Evolutionary conservation across 2,888 invertebrate species (phyloP).

Genomic region (Napeogenes sylphis): DNA sequence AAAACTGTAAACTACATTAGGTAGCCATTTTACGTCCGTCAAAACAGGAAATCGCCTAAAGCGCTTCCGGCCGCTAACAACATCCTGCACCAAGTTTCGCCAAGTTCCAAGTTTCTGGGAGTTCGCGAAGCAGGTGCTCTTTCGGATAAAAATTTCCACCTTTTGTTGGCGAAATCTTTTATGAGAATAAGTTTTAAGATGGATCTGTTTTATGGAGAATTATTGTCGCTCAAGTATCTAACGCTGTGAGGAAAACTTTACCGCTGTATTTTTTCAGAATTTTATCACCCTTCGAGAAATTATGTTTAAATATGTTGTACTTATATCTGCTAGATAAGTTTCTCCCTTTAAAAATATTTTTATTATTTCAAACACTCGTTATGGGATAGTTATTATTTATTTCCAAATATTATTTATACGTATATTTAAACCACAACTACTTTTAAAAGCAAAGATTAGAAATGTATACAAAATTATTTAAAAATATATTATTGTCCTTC

Average conservation of each 20-base stretch:
- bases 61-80: conserved; percentile 78
- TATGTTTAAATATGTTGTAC: conserved; percentile 6
- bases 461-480: no score
- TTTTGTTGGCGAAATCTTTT: conserved; percentile 52
- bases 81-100: conserved; percentile 63
- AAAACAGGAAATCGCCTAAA: conserved; percentile 75
- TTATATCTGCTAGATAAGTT: not conserved
- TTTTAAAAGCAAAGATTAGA: no score
- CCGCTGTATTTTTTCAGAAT: conserved; percentile 13
- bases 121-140: conserved; percentile 67
- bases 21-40: conserved; percentile 62
- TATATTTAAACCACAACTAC: no score
- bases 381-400: no score
- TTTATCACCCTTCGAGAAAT: conserved; percentile 8
- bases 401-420: no score
- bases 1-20: conserved; percentile 35
- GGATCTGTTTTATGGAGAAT: conserved; percentile 38
- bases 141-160: conserved; percentile 72
- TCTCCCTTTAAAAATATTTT: not conserved
- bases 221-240: conserved; percentile 29
- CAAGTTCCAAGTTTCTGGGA: conserved; percentile 53
- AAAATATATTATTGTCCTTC: no score
- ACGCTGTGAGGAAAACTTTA: conserved; percentile 28
- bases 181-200: conserved; percentile 52
- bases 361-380: not conserved